phyloP scores from a whole-genome alignment of 2,888 invertebrate species.

The Sarcophaga subvicina region DNA sequence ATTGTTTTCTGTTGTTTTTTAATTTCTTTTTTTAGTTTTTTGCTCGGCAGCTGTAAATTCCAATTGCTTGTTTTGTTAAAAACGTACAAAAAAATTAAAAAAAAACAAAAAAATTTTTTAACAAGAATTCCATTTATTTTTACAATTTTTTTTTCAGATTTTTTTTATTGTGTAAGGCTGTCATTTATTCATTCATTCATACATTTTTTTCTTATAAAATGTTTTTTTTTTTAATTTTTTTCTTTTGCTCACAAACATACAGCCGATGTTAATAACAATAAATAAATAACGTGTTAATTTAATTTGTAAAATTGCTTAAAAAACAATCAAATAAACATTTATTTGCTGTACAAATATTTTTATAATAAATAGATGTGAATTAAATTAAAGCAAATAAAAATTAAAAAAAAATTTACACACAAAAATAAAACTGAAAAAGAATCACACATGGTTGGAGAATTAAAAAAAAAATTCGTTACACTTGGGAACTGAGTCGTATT shows the following conservation, averaged over 20 bases:
- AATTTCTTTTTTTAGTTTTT: conserved; percentile 24
- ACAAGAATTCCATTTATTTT: conserved; percentile 31
- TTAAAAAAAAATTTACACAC: neutral
- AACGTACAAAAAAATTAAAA: conserved; percentile 1
- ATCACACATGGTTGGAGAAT: neutral
- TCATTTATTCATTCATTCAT: conserved; percentile 30
- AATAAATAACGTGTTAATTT: conserved; percentile 44
- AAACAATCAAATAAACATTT: neutral
- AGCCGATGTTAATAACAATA: neutral
- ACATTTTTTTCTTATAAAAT: conserved; percentile 10
- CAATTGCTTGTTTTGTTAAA: conserved; percentile 16
- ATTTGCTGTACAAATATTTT: neutral
- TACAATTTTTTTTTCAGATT: conserved; percentile 19
- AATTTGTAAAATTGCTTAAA: conserved; percentile 28
- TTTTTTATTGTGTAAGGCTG: neutral
- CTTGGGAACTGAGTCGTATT: too few relatives aligned
- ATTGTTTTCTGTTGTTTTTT: neutral
- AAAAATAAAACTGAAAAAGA: neutral
- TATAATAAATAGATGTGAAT: neutral
- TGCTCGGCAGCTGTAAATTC: conserved; percentile 63
- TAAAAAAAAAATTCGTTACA: neutral
- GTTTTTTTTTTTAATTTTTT: conserved; percentile 16
- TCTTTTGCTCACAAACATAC: neutral
- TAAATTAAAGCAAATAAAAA: neutral
- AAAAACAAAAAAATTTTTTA: neutral